Percentiles rank a stretch among this genome's conserved stretches.
Evolutionary conservation across 2,888 invertebrate species (phyloP).

Genomic region (Taenaris catops): DNA sequence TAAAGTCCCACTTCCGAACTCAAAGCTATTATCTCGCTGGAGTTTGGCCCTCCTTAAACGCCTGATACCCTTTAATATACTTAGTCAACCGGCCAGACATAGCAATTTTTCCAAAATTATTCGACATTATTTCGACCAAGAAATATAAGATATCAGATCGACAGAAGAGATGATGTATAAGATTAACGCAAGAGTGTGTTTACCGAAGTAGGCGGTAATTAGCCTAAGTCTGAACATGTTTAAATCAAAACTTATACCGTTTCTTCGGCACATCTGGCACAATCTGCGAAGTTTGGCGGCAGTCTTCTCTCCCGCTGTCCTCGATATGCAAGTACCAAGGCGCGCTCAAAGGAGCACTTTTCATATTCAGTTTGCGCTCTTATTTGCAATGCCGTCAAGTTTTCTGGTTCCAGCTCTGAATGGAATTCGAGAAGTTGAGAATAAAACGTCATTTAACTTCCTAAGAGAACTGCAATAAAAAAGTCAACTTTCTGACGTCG

Average conservation of each 20-base stretch:
- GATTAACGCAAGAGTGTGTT: background rate
- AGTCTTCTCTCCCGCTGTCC: constrained; percentile 44
- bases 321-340: constrained; percentile 51
- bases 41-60: no score
- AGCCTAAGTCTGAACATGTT: constrained; percentile 1
- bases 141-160: no score
- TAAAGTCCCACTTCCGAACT: no score
- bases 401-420: constrained; percentile 59
- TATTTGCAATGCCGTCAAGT: constrained; percentile 58
- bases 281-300: constrained; percentile 60
- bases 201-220: constrained; percentile 2
- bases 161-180: no score
- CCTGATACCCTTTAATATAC: no score
- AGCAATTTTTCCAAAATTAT: no score
- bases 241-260: constrained; percentile 39
- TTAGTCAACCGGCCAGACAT: no score
- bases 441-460: constrained; percentile 1
- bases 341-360: constrained; percentile 59
- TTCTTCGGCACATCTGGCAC: constrained; percentile 59
- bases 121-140: no score
- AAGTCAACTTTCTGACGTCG: no score
- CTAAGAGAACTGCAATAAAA: background rate
- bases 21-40: no score
- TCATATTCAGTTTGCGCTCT: constrained; percentile 64
- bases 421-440: constrained; percentile 8